Percentiles rank a stretch among this genome's conserved stretches.
Evolutionary conservation across 2,797 vertebrate species (phyloP).

Genomic region (Acanthis flammea): DNA sequence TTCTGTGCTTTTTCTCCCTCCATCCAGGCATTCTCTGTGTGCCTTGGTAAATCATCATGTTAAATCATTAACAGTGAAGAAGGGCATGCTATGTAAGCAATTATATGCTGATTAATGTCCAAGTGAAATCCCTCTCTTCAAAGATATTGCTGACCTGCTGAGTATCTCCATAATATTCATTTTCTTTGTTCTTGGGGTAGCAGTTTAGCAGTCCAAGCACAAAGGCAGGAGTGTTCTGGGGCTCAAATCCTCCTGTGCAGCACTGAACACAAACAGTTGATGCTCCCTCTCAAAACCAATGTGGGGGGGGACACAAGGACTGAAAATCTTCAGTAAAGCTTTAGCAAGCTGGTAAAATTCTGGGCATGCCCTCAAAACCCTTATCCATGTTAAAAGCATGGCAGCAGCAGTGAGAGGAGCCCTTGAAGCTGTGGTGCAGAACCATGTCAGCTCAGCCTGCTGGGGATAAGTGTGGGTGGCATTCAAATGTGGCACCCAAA

Average conservation of each 20-base stretch:
- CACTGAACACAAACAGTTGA: neutral
- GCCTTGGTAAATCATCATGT: constrained; percentile 49
- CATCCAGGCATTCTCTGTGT: constrained; percentile 14
- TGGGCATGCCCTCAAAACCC: neutral
- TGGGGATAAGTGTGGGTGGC: neutral
- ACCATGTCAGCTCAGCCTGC: neutral
- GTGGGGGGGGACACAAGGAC: neutral
- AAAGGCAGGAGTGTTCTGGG: neutral
- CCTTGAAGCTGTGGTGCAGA: neutral
- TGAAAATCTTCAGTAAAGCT: neutral
- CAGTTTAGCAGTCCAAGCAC: neutral
- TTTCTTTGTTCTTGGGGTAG: constrained; percentile 45
- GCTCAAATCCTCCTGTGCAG: neutral
- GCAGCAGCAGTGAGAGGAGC: neutral
- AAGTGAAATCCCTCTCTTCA: constrained; percentile 12
- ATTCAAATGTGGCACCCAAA: neutral
- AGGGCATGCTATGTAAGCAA: constrained; percentile 60
- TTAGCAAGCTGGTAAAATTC: neutral
- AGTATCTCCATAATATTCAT: neutral
- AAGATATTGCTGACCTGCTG: constrained; percentile 49
- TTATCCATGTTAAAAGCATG: neutral
- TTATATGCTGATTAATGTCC: constrained; percentile 61
- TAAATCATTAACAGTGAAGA: constrained; percentile 54
- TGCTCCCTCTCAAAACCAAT: neutral
- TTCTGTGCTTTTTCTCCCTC: constrained; percentile 32